Evolutionary conservation across 2,888 invertebrate species (phyloP).

Genomic region (Fragum whitleyi): DNA sequence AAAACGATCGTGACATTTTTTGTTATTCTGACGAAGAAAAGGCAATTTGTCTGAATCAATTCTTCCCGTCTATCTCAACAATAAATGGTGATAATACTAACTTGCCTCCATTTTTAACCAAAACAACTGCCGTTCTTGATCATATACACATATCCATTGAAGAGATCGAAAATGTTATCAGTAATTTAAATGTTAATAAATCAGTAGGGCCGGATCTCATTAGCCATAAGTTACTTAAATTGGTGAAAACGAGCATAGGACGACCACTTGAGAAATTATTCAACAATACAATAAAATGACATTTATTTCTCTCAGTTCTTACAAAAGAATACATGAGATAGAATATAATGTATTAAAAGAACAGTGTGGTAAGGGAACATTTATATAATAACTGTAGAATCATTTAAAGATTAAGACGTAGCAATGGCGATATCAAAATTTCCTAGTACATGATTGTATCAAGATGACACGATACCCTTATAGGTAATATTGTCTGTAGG

Average conservation of each 20-base stretch:
- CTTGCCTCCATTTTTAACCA: background rate
- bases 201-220: slow-evolving; percentile 41
- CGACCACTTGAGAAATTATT: slow-evolving; percentile 29
- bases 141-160: slow-evolving; percentile 14
- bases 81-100: slow-evolving; percentile 1
- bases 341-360: too few relatives aligned
- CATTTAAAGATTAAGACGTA: too few relatives aligned
- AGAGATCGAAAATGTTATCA: slow-evolving; percentile 32
- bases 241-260: slow-evolving; percentile 11
- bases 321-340: too few relatives aligned
- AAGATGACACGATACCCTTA: too few relatives aligned
- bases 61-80: slow-evolving; percentile 29
- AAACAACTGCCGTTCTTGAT: background rate
- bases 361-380: too few relatives aligned
- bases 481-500: too few relatives aligned
- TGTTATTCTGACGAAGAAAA: slow-evolving; percentile 36
- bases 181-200: slow-evolving; percentile 28
- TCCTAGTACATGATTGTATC: too few relatives aligned
- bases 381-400: too few relatives aligned
- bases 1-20: background rate
- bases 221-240: slow-evolving; percentile 35
- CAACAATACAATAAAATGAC: too few relatives aligned
- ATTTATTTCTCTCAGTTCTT: too few relatives aligned
- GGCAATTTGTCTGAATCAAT: slow-evolving; percentile 30
- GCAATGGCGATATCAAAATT: too few relatives aligned